A percentile compares a stretch with the other conserved stretches of the same genome.
These are phyloP conservation scores for Dryobates pubescens DNA, from an alignment of 2,797 vertebrate genomes.

Conservation along the genomic window DNA sequence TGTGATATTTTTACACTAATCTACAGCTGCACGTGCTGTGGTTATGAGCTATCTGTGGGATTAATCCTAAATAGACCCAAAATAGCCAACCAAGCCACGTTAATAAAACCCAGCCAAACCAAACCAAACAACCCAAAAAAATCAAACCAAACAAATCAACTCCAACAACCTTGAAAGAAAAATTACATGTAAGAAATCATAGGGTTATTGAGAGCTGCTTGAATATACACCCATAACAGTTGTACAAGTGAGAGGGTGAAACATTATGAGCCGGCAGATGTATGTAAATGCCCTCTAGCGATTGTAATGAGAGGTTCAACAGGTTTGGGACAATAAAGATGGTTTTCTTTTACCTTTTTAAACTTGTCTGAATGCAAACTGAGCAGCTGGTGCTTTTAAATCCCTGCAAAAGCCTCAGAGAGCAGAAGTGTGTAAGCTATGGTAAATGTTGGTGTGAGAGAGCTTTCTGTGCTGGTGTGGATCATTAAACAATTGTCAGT, in stretches of 20 bases:
- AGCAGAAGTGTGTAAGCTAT: background rate
- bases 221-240: background rate
- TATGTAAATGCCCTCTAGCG: background rate
- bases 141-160: background rate
- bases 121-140: rapidly evolving
- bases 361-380: background rate
- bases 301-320: background rate
- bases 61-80: background rate
- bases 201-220: background rate
- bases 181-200: background rate
- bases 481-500: background rate
- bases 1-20: background rate
- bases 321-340: background rate
- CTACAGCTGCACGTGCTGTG: background rate
- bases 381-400: background rate
- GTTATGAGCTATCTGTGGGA: background rate
- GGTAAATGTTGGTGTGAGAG: background rate
- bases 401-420: background rate
- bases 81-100: background rate
- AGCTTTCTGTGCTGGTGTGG: background rate
- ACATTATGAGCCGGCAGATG: background rate
- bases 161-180: background rate
- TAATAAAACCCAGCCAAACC: too few relatives aligned
- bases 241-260: background rate
- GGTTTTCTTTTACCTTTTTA: background rate